phyloP scores from a whole-genome alignment of 2,888 invertebrate genomes.

The Kryphioiulus occultus region DNA sequence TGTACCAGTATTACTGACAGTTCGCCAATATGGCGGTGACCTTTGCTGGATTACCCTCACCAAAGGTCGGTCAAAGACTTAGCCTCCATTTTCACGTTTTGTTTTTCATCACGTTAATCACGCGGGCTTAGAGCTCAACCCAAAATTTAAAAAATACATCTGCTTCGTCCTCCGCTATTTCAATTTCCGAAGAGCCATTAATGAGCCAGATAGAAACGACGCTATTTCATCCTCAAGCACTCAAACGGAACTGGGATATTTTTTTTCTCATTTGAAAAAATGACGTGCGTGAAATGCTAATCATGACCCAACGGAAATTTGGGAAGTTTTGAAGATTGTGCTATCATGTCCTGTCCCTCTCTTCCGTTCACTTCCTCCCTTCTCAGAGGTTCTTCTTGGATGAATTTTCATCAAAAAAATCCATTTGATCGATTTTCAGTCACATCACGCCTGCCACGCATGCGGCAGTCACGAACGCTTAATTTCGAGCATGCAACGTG shows the following conservation, averaged over 20 bases:
- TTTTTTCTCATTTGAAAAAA: not conserved
- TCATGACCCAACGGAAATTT: not conserved
- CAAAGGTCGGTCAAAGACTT: slow-evolving; percentile 4
- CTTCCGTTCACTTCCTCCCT: not conserved
- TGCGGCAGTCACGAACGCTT: not conserved
- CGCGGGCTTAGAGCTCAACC: not conserved
- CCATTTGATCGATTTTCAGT: not conserved
- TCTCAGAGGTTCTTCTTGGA: not conserved
- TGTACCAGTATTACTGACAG: not conserved
- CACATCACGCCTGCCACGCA: not conserved
- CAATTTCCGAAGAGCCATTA: not conserved
- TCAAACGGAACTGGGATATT: not conserved
- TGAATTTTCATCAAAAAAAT: not conserved
- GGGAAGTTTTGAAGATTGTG: not conserved
- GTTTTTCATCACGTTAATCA: not conserved
- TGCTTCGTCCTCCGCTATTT: too few species aligned
- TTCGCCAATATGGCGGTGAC: not conserved
- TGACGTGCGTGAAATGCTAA: slow-evolving; percentile 12
- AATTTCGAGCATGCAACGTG: not conserved
- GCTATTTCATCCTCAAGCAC: not conserved
- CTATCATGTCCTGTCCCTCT: not conserved
- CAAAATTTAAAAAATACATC: not conserved
- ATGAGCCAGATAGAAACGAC: not conserved
- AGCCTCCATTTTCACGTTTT: not conserved
- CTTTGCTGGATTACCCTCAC: not conserved